phyloP scores from a whole-genome alignment of 1,140 invertebrate genomes.

The Diorhabda carinulata region DNA sequence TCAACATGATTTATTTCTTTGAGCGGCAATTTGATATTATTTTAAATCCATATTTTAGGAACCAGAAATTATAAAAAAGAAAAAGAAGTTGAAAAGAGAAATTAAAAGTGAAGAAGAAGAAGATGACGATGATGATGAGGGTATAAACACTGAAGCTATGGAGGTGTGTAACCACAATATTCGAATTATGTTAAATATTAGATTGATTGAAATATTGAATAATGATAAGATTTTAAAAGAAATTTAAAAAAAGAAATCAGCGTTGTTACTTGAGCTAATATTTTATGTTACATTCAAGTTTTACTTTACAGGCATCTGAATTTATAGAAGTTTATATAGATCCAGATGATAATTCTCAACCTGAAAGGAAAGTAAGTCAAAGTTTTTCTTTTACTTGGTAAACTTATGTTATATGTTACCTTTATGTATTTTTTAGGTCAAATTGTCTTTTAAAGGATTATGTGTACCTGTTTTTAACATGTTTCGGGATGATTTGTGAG shows the following conservation, averaged over 20 bases:
- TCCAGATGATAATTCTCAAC: not conserved
- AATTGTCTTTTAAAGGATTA: slow-evolving; percentile 12
- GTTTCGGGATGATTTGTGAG: slow-evolving; percentile 14
- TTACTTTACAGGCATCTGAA: slow-evolving; percentile 7
- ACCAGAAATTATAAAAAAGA: not conserved
- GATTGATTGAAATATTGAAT: no score
- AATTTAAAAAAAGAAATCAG: no score
- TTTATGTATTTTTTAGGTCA: slow-evolving; percentile 8
- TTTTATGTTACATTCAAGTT: no score
- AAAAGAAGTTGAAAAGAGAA: not conserved
- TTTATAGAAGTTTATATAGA: slow-evolving; percentile 15
- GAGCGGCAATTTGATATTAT: no score
- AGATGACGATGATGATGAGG: not conserved
- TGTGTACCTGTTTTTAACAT: slow-evolving; percentile 15
- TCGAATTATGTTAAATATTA: no score
- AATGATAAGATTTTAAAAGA: no score
- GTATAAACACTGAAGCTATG: no score
- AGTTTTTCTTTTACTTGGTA: no score
- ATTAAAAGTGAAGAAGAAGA: not conserved
- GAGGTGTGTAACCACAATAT: no score
- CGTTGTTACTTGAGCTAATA: no score
- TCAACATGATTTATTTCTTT: no score
- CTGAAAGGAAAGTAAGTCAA: slow-evolving; percentile 11
- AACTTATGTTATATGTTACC: no score
- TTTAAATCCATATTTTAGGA: not conserved